A percentile compares a stretch with the other conserved stretches of the same genome.
Evolutionary conservation across 2,888 invertebrate species (phyloP).

Genomic region (Itoplectis maculator): DNA sequence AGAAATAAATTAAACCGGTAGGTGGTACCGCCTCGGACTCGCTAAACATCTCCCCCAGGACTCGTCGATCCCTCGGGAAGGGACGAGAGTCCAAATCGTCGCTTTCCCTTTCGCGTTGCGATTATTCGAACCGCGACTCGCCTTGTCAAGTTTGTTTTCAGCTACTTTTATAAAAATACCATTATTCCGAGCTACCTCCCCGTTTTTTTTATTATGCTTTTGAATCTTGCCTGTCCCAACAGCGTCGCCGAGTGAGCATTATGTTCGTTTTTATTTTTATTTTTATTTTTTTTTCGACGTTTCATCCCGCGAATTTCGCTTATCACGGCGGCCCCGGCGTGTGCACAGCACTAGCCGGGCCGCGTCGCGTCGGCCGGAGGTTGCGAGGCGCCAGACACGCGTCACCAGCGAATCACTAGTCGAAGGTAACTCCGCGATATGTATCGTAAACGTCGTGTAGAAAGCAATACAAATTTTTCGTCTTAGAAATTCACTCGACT

Average conservation of each 20-base stretch:
- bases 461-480: slow-evolving; percentile 66
- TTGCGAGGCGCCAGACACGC: slow-evolving; percentile 26
- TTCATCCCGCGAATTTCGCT: slow-evolving; percentile 23
- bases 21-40: slow-evolving; percentile 22
- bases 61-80: slow-evolving; percentile 12
- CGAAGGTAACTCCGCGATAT: slow-evolving; percentile 67
- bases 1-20: slow-evolving; percentile 22
- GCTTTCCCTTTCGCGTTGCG: slow-evolving; percentile 29
- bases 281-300: slow-evolving; percentile 35
- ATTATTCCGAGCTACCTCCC: slow-evolving; percentile 66
- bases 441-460: slow-evolving; percentile 67
- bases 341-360: slow-evolving; percentile 16
- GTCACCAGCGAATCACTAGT: slow-evolving; percentile 50
- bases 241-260: slow-evolving; percentile 36
- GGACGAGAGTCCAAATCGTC: slow-evolving; percentile 29
- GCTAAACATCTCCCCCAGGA: slow-evolving; percentile 8
- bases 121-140: slow-evolving; percentile 44
- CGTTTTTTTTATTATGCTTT: slow-evolving; percentile 56
- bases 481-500: slow-evolving; percentile 74
- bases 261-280: no score
- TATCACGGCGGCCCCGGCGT: slow-evolving; percentile 3
- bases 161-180: slow-evolving; percentile 65
- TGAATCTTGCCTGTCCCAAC: slow-evolving; percentile 46
- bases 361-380: neutral
- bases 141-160: slow-evolving; percentile 49